A percentile compares a stretch with the other conserved stretches of the same genome.
Conservation (phyloP, 2,888 invertebrate species). For the Xanthia togata region DNA sequence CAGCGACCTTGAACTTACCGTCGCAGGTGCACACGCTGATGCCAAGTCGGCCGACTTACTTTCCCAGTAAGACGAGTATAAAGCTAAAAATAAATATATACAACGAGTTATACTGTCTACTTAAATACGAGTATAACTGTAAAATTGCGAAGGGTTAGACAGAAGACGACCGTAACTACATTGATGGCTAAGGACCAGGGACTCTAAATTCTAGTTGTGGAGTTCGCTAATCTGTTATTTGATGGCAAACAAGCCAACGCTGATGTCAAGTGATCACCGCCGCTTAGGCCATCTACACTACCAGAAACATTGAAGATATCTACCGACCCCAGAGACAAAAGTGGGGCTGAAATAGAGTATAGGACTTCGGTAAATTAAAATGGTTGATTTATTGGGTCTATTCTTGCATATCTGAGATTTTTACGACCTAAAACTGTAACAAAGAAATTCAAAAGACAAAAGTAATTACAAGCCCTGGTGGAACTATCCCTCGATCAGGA, state of each 20-base stretch:
- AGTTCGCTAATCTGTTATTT: background rate
- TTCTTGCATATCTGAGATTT: background rate
- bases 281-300: background rate
- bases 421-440: background rate
- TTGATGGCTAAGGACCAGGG: background rate
- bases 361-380: background rate
- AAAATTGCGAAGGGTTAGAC: background rate
- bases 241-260: background rate
- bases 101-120: slow-evolving; percentile 8
- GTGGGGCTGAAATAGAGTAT: background rate
- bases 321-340: background rate
- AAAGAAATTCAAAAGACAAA: background rate
- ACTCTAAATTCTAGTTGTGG: too few species aligned
- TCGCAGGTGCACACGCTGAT: slow-evolving; percentile 43
- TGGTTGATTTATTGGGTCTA: too few species aligned
- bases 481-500: background rate
- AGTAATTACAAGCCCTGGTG: background rate
- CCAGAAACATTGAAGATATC: background rate
- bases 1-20: slow-evolving; percentile 57
- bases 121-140: slow-evolving; percentile 24
- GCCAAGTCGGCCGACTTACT: slow-evolving; percentile 53
- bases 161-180: background rate
- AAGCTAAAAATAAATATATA: slow-evolving; percentile 37
- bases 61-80: slow-evolving; percentile 35
- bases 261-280: background rate